A percentile compares a stretch with the other conserved stretches of the same genome.
phyloP scores from a whole-genome alignment of 2,113 vertebrate species.

The Lampris incognitus region DNA sequence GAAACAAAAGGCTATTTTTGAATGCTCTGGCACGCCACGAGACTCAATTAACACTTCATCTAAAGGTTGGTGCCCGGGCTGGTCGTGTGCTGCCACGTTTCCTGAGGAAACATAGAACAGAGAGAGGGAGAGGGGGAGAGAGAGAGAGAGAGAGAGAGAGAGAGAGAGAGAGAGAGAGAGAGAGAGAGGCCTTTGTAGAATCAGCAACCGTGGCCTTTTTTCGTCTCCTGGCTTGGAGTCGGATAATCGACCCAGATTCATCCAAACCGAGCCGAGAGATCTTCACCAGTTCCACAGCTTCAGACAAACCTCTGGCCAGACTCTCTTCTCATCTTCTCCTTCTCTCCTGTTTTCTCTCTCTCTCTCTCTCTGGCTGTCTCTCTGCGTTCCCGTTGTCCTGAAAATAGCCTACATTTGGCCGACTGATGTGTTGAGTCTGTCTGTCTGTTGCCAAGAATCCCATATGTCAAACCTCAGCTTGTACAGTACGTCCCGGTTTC shows the following conservation, averaged over 20 bases:
- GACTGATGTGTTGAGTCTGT: constrained; percentile 38
- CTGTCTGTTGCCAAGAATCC: constrained; percentile 33
- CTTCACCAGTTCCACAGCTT: constrained; percentile 34
- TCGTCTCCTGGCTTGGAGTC: no score
- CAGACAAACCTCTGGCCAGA: constrained; percentile 29
- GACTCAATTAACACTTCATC: constrained; percentile 73
- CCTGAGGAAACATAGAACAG: constrained; percentile 67
- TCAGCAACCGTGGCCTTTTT: no score
- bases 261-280: constrained; percentile 4
- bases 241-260: no score
- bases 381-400: constrained; percentile 33
- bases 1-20: constrained; percentile 63
- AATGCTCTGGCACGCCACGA: constrained; percentile 49
- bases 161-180: no score
- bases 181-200: no score
- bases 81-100: constrained; percentile 48
- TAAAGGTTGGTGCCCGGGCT: constrained; percentile 38
- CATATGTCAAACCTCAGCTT: constrained; percentile 35
- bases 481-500: neutral
- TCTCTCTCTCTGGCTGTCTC: neutral
- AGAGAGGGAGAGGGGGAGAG: no score
- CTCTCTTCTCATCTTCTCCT: constrained; percentile 5
- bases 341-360: neutral
- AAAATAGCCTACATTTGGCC: constrained; percentile 44
- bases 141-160: no score